Base-by-base conservation (phyloP, 2,797 vertebrate species). In the Tenualosa ilisha region DNA sequence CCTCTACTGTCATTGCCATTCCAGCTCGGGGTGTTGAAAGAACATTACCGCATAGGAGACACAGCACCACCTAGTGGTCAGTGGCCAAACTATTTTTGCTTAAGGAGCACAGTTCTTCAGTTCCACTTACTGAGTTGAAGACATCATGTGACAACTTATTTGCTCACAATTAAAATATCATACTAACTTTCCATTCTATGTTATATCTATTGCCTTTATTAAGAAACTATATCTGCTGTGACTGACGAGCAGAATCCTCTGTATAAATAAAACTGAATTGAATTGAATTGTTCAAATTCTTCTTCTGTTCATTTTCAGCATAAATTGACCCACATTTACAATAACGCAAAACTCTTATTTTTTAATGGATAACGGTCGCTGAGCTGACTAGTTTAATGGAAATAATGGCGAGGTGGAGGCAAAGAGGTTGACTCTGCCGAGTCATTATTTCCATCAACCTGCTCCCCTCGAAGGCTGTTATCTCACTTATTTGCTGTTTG, bases 1-100 rank as follows among this genome's bases (percentile, higher is more conserved):
- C 93, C 94, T 94, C 92, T 93, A 79, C 90, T 94, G 93, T 92
- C 90, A 89, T 82, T 83, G 72, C 17, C 9, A 54, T n/a, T 79
- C 46, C 85, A 81, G 82, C 15, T 85, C 26, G 11, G 1, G 59
- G 26, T 86, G 90, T 85, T 17, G 84, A 75, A 4, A 75, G 7
- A 75, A 40, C 68, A 75, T 40, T 75, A 13, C 31, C 31, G 68
- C 31, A 43, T 40, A 81, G 22, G 82, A 56, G 86, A 91, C 90
- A 90, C 86, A 87, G 84, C 83, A 86, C 54, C 93, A 87, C 88
- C 89, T 92, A 46, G 85, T 92, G 93, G 92, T 15, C 40, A 11
- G 13, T 43, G 40, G 13, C 31, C 17, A 15, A 75, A 75, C 15
- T 75, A 2, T 43, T 15, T 20, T 43, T 12, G 68, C 68, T 17